Base-by-base conservation (phyloP, 2,888 invertebrate genomes). In the Spilosoma lubricipeda region DNA sequence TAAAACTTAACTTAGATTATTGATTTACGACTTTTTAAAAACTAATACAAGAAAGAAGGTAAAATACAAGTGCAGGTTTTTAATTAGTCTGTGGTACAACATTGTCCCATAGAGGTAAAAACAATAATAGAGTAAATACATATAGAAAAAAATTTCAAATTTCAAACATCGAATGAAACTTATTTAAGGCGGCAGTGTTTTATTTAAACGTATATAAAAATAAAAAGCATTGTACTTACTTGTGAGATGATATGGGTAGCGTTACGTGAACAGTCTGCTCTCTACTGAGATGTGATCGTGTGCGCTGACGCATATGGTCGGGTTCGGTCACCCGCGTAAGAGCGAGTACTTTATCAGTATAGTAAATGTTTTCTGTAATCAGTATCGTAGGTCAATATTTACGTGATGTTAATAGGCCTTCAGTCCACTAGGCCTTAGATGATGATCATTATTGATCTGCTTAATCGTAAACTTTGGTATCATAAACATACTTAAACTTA, bases 161-260 rank as follows among this genome's bases (percentile, higher is more conserved):
- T 15, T 30, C 27, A 63, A 30, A 63, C 13, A 27, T 30, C 15
- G 27, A 63, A 7, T 27, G 30, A 27, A 30, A 15, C 30, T 0
- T 2, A 0, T 13, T 30, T 30, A 56, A 3, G 1, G 4, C 13
- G 4, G 11, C n/a, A n/a, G 30, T 2, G 59, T 2, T 27, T 63
- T 63, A 27, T n/a, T 7, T 15, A 30, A 27, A 63, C 59, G 4
- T 30, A 11, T 20, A 13, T 18, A 7, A 20, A 23, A 56, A 67
- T 39, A 45, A 71, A 52, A 67, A 66, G 18, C 8, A 27, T 56
- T 33, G 27, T 77, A 90, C 88, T 89, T 78, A 89, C 89, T 89
- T 82, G 81, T 85, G 80, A 76, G 75, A 63, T 36, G 80, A 88
- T 89, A 89, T 82, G 82, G 82, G 83, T 86, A 86, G 84, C 82